Base-by-base conservation (phyloP, 2,797 vertebrate species). In the Yasuhikotakia modesta region DNA sequence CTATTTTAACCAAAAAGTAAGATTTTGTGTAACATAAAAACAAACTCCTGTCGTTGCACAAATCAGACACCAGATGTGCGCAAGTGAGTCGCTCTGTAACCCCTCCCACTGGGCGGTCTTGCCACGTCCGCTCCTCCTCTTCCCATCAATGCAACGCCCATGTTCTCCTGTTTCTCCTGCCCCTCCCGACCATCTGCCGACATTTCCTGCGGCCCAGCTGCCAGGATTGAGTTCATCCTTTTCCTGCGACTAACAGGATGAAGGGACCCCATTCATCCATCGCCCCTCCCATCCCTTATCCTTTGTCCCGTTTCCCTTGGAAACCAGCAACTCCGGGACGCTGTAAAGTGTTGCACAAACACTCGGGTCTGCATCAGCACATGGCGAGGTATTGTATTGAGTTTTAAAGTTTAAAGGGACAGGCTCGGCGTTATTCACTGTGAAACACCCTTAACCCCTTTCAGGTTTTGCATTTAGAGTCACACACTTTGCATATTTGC, bases 121-220 rank as follows among this genome's bases (percentile, higher is more conserved):
- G 60, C 32, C 22, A 19, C 12, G 4, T 61, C 0, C n/a, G 16
- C 4, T 17, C 82, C 84, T 65, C 86, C 68, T 55, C 43, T 82
- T 85, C 86, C 82, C 52, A 55, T 61, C 48, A 21, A 69, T 80
- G 17, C 17, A 12, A 80, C 79, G 58, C 85, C 85, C 45, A 35
- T 12, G 11, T 52, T 71, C 39, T 70, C 48, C 74, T 82, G 84
- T 82, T 82, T 82, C 55, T 76, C 35, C 63, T 81, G 78, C 87
- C 85, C 79, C 86, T 82, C 87, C 84, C 70, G 80, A 45, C 86
- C 87, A 88, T 88, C 86, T 88, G 87, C 72, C 83, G 79, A 85
- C 82, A 87, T 88, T 82, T 87, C 86, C 85, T 85, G 81, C 66
- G 50, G 71, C 71, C 79, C 86, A 88, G 85, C 87, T 87, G 85